phyloP scores from a whole-genome alignment of 2,113 vertebrate genomes.

The Salvelinus fontinalis region DNA sequence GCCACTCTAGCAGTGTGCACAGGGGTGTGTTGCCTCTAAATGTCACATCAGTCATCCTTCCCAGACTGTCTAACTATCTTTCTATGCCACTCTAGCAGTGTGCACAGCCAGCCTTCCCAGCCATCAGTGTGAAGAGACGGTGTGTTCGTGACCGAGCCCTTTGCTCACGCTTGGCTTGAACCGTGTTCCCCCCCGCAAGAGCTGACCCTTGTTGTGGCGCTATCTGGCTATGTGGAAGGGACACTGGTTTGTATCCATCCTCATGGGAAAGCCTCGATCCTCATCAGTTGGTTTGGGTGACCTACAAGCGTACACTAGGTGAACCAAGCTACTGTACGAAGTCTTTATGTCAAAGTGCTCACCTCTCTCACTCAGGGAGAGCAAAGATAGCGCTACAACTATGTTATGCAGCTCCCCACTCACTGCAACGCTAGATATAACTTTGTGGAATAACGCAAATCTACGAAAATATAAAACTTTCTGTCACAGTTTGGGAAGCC shows the following conservation, averaged over 20 bases:
- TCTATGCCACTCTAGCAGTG: background rate
- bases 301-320: background rate
- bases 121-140: conserved; percentile 41
- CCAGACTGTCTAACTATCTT: conserved; percentile 4
- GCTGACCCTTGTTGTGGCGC: conserved; percentile 59
- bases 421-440: too few relatives aligned
- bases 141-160: conserved; percentile 57
- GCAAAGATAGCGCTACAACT: too few relatives aligned
- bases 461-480: too few relatives aligned
- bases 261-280: background rate
- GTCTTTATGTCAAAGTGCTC: background rate
- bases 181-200: conserved; percentile 42
- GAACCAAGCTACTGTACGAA: background rate
- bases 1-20: background rate
- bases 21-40: conserved; percentile 24
- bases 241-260: background rate
- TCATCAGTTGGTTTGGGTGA: background rate
- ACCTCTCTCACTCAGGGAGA: too few relatives aligned
- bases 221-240: conserved; percentile 4
- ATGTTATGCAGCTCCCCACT: too few relatives aligned
- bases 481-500: too few relatives aligned
- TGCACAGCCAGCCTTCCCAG: conserved; percentile 22
- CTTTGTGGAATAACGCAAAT: too few relatives aligned
- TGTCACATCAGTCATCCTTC: conserved; percentile 28
- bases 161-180: conserved; percentile 62